Base-by-base conservation (phyloP, 1,140 invertebrate genomes). In the Luehdorfia chinensis region DNA sequence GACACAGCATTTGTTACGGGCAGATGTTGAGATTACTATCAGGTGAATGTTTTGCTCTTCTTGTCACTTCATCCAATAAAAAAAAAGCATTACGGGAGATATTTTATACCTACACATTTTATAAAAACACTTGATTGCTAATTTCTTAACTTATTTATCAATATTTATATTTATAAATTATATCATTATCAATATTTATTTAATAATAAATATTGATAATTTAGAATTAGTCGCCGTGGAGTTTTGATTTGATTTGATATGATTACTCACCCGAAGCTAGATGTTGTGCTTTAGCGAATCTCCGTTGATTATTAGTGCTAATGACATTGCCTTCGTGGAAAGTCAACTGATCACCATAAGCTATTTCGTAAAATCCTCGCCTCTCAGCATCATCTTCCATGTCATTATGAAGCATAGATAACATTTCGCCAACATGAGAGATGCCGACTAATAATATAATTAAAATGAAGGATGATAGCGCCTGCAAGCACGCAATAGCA, bases 341-440 rank as follows among this genome's bases (percentile, higher is more conserved):
- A 2, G 59, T 61, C 13, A 74, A 33, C 9, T 74, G 70, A 8
- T 76, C 64, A 6, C 72, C 74, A 34, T 76, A 75, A n/a, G 50
- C 46, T 5, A 76, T 55, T 51, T 79, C 75, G 28, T 77, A 81
- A 45, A 84, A 70, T 2, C 76, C 79, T 3, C 70, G 65, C 27
- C 79, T 66, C 30, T 85, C 81, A 3, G 77, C 79, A 21, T 83
- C 81, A 27, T 85, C 81, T 48, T 78, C 75, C 81, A 85, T 85
- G 39, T 85, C 81, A 31, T 72, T 72, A 45, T 81, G 75, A 6
- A 85, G 66, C 72, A 83, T 75, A n/a, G 74, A 66, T 9, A 81
- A 47, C 71, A 84, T 81, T 59, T 76, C 71, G 6, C 73, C 75
- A 8, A 80, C 75, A 67, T 84, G 81, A 45, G 77, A 80, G 53